Evolutionary conservation across 2,113 vertebrate species (phyloP).

Genomic region (Phocoena sinus): DNA sequence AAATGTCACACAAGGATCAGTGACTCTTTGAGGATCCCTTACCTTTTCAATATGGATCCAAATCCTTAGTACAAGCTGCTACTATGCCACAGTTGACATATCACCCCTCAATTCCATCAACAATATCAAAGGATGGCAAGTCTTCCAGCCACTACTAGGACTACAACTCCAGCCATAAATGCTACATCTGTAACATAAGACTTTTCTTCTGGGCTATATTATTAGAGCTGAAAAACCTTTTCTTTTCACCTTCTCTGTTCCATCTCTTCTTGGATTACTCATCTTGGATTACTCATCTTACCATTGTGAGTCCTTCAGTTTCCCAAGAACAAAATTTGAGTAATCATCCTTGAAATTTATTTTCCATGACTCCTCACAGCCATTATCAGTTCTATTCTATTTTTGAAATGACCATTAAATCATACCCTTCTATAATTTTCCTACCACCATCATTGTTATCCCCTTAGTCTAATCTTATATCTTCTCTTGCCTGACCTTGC

Average conservation of each 20-base stretch:
- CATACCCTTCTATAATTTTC: background rate
- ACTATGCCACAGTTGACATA: conserved; percentile 21
- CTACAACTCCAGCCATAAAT: background rate
- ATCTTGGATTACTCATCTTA: too few relatives aligned
- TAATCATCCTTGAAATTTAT: background rate
- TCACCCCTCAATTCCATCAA: conserved; percentile 37
- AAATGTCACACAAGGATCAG: conserved; percentile 65
- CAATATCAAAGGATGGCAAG: background rate
- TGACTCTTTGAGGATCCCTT: conserved; percentile 68
- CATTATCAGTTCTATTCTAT: background rate
- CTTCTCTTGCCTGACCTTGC: background rate
- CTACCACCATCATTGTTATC: background rate
- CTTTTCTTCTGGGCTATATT: background rate
- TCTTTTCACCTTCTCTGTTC: background rate
- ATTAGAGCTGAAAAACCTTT: background rate
- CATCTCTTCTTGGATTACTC: background rate
- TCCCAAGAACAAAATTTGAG: background rate
- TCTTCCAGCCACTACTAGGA: background rate
- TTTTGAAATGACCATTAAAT: background rate
- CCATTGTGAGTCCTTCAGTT: background rate
- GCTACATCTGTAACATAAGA: background rate
- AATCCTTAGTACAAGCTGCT: conserved; percentile 48
- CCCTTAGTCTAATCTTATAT: background rate
- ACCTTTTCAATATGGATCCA: conserved; percentile 65
- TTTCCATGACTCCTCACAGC: background rate